Evolutionary conservation across 2,797 vertebrate species (phyloP), one percentile per base, ranked within the genome.

Genomic region (Orestias chungarensis): DNA sequence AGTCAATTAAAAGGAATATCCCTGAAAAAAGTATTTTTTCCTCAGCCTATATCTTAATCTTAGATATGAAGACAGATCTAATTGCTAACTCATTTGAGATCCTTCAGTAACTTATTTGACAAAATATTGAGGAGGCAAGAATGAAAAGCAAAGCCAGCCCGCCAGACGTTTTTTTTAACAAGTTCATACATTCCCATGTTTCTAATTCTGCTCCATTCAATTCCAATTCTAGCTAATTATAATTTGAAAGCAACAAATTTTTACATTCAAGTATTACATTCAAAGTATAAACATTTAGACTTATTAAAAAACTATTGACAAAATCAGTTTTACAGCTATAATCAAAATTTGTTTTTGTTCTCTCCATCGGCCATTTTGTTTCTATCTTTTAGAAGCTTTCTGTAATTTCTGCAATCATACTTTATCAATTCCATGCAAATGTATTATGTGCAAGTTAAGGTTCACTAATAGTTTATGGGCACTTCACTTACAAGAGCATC

Each of bases 1-100:
- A 67, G 66, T 85, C 79, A 81, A 88, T 85, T 85, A 89, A 85
- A 25, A 47, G 55, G 46, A 64, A 57, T 23, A 64, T 61, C 65
- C 70, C 76, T 75, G 71, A 71, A 73, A 55, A 80, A 76, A 52
- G 67, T 59, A 33, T 40, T 62, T 20, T 25, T 18, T 64, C 71
- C 50, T 78, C 20, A 31, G 42, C 23, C 6, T 54, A 69, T 52
- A 70, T 43, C 31, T 71, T 66, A 9, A 66, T 40, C 40, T 14
- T 35, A 0, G 1, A 44, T 49, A 54, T 61, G 1, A 17, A 73
- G 50, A 43, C 27, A 46, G 71, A 18, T 61, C 29, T n/a, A 47
- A 40, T 25, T 10, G n/a, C 49, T 65, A 27, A 76, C 23, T 73
- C 18, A 59, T 44, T 57, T 23, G 69, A 43, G 35, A 75, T 42